Percentiles rank a stretch among this genome's conserved stretches.
Evolutionary conservation across 1,140 invertebrate genomes (phyloP).

Genomic region (Pissodes strobi): DNA sequence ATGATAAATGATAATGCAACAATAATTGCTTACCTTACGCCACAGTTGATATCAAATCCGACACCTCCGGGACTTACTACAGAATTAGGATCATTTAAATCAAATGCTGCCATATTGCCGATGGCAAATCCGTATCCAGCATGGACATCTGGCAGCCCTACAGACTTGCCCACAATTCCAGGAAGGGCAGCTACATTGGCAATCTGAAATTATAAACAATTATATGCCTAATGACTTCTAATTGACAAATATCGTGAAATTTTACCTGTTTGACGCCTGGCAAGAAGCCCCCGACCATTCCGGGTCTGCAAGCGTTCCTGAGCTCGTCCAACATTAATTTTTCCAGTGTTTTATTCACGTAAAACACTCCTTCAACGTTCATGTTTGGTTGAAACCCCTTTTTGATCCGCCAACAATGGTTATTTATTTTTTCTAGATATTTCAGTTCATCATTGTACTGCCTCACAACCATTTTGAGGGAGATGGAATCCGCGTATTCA

Average conservation of each 20-base stretch:
- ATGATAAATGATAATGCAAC: too few relatives aligned
- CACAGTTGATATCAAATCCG: conserved; percentile 42
- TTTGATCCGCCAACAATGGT: conserved; percentile 92
- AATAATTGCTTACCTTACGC: conserved; percentile 39
- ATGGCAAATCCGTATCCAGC: conserved; percentile 99
- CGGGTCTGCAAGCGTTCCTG: conserved; percentile 84
- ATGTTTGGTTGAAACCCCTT: conserved; percentile 99
- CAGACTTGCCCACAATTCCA: conserved; percentile 89
- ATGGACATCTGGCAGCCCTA: conserved; percentile 97
- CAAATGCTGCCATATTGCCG: conserved; percentile 99
- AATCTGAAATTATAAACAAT: conserved; percentile 63
- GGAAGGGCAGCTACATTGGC: conserved; percentile 98
- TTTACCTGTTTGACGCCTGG: conserved; percentile 92
- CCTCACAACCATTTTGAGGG: conserved; percentile 80
- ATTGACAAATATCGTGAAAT: neutral
- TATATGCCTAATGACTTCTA: too few relatives aligned
- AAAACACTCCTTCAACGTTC: conserved; percentile 99
- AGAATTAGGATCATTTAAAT: conserved; percentile 88
- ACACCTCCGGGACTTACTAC: conserved; percentile 87
- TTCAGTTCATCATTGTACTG: conserved; percentile 93
- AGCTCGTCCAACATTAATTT: conserved; percentile 98
- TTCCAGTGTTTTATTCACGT: conserved; percentile 92
- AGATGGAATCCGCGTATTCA: neutral
- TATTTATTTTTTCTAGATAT: conserved; percentile 88
- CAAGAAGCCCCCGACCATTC: conserved; percentile 91